Percentiles rank a stretch among this genome's conserved stretches.
phyloP scores from a whole-genome alignment of 37 sponge, comb jelly and placozoan genomes.

The Beroe ovata region DNA sequence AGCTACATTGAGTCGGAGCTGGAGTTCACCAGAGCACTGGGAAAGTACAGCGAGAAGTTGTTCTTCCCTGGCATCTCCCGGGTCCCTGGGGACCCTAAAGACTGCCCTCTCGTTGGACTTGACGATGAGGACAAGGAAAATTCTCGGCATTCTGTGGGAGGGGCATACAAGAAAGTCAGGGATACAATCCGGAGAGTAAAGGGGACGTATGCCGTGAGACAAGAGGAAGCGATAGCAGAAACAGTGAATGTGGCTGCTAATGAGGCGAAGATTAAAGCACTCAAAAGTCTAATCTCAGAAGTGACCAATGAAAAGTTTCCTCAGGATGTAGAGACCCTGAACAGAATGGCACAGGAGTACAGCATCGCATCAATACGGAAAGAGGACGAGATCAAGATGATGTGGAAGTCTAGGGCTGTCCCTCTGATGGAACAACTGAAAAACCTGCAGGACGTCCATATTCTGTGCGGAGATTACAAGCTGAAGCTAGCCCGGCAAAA shows the following conservation, averaged over 20 bases:
- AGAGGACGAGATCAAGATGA: slow-evolving; percentile 19
- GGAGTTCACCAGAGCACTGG: slow-evolving; percentile 26
- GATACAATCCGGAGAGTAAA: slow-evolving; percentile 22
- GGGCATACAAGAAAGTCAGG: slow-evolving; percentile 14
- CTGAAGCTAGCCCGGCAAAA: slow-evolving; percentile 82
- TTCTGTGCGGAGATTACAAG: slow-evolving; percentile 72
- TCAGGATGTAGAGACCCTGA: slow-evolving; percentile 7
- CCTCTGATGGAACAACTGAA: slow-evolving; percentile 9
- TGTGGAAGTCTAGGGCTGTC: slow-evolving; percentile 3
- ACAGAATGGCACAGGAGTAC: slow-evolving; percentile 37
- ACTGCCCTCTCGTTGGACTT: neutral
- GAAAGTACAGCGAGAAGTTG: slow-evolving; percentile 49
- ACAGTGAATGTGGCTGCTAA: slow-evolving; percentile 25
- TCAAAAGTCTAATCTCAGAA: neutral
- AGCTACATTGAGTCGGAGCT: slow-evolving; percentile 40
- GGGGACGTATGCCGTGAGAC: neutral
- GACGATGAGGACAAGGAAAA: slow-evolving; percentile 38
- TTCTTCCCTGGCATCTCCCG: slow-evolving; percentile 37
- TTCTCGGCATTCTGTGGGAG: neutral
- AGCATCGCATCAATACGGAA: slow-evolving; percentile 17
- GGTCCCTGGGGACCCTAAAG: slow-evolving; percentile 16
- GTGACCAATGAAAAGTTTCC: slow-evolving; percentile 16
- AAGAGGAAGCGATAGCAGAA: slow-evolving; percentile 44
- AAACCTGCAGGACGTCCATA: slow-evolving; percentile 15
- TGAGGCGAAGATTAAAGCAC: neutral